A percentile compares a stretch with the other conserved stretches of the same genome.
phyloP scores from a whole-genome alignment of 1,140 invertebrate species.

The Heliconius eleuchia region DNA sequence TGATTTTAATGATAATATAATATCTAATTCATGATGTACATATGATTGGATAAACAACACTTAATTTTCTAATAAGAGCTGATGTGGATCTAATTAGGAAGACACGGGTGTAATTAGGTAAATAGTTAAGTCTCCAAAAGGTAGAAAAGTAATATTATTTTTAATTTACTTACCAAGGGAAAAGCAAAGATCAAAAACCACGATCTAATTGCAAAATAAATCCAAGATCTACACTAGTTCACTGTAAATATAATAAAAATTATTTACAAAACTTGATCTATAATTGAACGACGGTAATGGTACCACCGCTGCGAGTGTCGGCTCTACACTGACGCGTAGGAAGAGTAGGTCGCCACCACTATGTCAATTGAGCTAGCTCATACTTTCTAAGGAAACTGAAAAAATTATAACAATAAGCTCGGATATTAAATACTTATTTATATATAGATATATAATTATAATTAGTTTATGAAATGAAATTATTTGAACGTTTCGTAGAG shows the following conservation, averaged over 20 bases:
- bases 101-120: neutral
- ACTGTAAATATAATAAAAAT: constrained; percentile 6
- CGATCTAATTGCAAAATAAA: neutral
- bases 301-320: constrained; percentile 67
- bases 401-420: constrained; percentile 27
- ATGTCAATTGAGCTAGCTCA: constrained; percentile 37
- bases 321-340: constrained; percentile 53
- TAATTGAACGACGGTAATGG: constrained; percentile 40
- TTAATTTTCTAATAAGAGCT: neutral
- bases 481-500: constrained; percentile 37
- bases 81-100: neutral
- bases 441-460: constrained; percentile 8
- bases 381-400: constrained; percentile 44
- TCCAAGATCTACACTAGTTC: constrained; percentile 6
- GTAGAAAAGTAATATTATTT: neutral
- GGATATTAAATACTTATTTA: neutral
- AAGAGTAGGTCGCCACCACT: constrained; percentile 38
- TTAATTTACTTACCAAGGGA: neutral
- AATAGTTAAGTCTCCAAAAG: neutral
- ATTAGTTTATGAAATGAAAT: constrained; percentile 1
- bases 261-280: constrained; percentile 14
- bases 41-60: too few relatives aligned
- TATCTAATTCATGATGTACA: too few relatives aligned
- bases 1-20: too few relatives aligned
- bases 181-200: neutral